Base-by-base conservation (phyloP, 23 tunicate species). In the Pegea sp. region DNA sequence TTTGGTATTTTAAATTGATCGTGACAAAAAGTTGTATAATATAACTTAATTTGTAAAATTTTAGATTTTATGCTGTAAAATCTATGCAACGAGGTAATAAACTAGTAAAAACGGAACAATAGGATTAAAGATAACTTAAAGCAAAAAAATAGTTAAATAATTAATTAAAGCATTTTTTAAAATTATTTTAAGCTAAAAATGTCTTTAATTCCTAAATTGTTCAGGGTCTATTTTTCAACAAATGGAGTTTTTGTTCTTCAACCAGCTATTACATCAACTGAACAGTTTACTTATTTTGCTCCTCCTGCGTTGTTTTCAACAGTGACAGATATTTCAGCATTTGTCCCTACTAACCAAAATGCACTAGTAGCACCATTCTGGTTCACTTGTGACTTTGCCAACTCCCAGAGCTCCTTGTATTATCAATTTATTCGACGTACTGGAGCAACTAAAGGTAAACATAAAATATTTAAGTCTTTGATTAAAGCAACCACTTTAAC, bases 281-380 rank as follows among this genome's bases (percentile, higher is more conserved):
- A 6, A 2, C 33, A 25, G 50, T 13, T 2, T 2, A 25, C 3
- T 2, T 56, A 56, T 42, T 2, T 3, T n/a, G 11, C 18, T 1
- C 3, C 61, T 3, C 61, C 61, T 7, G 4, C 50, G 2, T 13
- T 31, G 2, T 38, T 38, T 16, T 38, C 46, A 16, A 38, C 13
- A 11, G 46, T 38, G 46, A 11, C 11, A 16, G 46, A 38, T 11
- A 26, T 56, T 3, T 26, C 23, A 8, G 3, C 42, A 7, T 29
- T 26, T 42, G 11, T 31, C 13, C 50, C 4, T 1, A 19, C 43
- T 2, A 56, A 56, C 61, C 2, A 28, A 4, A 31, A 56, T 3
- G 61, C 43, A 8, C 28, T 56, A n/a, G 61, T 56, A 6, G 61
- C 61, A 1, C 31, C 29, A 2, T 56, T 56, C 61, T 56, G 61